Conservation (phyloP, 53 echinoderm and acorn worm species). For the Patiria pectinifera region DNA sequence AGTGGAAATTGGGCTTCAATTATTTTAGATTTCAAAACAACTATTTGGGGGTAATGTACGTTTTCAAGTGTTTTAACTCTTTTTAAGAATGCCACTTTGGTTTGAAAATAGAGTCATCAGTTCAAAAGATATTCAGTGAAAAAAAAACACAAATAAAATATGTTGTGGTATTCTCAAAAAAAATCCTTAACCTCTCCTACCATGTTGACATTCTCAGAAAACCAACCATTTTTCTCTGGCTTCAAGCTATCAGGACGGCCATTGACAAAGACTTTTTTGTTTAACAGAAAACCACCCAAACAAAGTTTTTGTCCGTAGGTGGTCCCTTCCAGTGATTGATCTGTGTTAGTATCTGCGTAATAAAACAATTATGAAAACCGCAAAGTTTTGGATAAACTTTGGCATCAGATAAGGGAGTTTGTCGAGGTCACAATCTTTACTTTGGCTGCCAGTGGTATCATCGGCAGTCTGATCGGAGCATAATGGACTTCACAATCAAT, state of each 20-base stretch:
- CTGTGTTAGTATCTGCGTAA: background rate
- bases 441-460: background rate
- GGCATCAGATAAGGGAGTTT: background rate
- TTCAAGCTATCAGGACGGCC: background rate
- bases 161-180: background rate
- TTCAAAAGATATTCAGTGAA: too few relatives aligned
- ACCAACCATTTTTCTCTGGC: background rate
- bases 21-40: too few relatives aligned
- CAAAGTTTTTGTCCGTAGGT: background rate
- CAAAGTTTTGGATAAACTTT: constrained; percentile 2
- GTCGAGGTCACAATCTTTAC: background rate
- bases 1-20: too few relatives aligned
- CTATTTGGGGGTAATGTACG: too few relatives aligned
- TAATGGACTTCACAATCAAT: background rate
- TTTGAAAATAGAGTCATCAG: too few relatives aligned
- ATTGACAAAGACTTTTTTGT: background rate
- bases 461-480: background rate
- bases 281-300: background rate
- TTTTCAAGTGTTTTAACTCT: too few relatives aligned
- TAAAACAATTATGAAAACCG: background rate
- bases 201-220: background rate
- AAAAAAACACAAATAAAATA: too few relatives aligned
- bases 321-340: background rate
- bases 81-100: too few relatives aligned
- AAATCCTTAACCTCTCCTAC: background rate